Evolutionary conservation across 2,113 vertebrate species (phyloP).

Genomic region (Aplodontia rufa): DNA sequence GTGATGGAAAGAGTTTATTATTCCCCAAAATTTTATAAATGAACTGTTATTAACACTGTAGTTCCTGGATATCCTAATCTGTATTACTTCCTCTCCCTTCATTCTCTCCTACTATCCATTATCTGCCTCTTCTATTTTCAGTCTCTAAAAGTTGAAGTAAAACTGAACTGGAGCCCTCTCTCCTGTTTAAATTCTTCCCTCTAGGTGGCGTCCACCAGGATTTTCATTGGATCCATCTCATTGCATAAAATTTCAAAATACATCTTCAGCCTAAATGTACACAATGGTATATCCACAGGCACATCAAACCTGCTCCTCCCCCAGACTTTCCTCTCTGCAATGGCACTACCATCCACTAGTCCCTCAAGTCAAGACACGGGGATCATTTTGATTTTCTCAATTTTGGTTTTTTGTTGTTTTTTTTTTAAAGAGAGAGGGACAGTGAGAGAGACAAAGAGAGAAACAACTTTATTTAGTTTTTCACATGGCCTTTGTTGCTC

Average conservation of each 20-base stretch:
- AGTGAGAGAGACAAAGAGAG: no score
- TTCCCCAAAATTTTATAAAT: not conserved
- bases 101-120: rapidly evolving
- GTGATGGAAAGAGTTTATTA: not conserved
- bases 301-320: not conserved
- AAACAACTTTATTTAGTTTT: no score
- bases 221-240: not conserved
- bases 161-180: not conserved
- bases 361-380: not conserved
- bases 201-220: not conserved
- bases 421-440: no score
- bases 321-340: not conserved
- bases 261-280: not conserved
- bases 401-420: no score
- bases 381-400: not conserved
- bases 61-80: not conserved
- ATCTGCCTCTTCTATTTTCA: not conserved
- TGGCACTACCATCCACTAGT: not conserved
- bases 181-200: not conserved
- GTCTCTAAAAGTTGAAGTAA: not conserved
- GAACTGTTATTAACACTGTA: not conserved
- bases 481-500: no score
- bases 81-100: not conserved
- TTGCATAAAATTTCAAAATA: not conserved
- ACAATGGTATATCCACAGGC: not conserved